These are phyloP conservation scores for Trissonchulus latispiculum DNA, from an alignment of 2,888 invertebrate species.

Conservation along the genomic window DNA sequence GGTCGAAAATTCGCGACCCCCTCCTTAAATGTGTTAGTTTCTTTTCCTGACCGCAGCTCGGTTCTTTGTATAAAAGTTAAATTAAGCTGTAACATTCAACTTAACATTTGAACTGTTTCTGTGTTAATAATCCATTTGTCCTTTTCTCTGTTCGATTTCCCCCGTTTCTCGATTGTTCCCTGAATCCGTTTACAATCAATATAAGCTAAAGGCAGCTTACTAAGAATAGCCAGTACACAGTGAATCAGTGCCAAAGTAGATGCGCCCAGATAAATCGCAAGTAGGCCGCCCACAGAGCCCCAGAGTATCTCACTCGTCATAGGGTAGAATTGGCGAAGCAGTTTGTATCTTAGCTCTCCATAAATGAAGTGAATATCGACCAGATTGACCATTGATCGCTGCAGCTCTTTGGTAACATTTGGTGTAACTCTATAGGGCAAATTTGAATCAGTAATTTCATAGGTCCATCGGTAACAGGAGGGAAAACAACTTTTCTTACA, in stretches of 20 bases:
- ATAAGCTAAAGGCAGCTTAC: background rate
- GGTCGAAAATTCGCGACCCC: too few species aligned
- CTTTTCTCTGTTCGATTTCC: too few species aligned
- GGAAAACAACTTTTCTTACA: constrained; percentile 1
- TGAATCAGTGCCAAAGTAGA: constrained; percentile 14
- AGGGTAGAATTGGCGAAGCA: constrained; percentile 1
- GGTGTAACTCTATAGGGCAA: background rate
- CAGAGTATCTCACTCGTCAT: constrained; percentile 12
- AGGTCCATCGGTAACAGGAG: constrained; percentile 6
- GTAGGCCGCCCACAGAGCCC: constrained; percentile 13
- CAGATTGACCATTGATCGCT: background rate
- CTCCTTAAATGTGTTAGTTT: too few species aligned
- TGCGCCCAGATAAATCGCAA: constrained; percentile 15
- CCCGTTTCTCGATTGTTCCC: too few species aligned
- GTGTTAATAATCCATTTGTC: too few species aligned
- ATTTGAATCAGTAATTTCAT: constrained; percentile 8
- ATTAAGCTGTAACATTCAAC: too few species aligned
- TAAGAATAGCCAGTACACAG: background rate
- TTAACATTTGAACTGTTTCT: too few species aligned
- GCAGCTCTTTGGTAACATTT: background rate
- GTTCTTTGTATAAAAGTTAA: too few species aligned
- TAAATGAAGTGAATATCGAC: constrained; percentile 9
- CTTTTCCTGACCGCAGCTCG: too few species aligned
- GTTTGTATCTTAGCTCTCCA: background rate
- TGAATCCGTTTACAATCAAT: too few species aligned